Conservation (phyloP, 2,888 invertebrate genomes). For the Eristalis pertinax region DNA sequence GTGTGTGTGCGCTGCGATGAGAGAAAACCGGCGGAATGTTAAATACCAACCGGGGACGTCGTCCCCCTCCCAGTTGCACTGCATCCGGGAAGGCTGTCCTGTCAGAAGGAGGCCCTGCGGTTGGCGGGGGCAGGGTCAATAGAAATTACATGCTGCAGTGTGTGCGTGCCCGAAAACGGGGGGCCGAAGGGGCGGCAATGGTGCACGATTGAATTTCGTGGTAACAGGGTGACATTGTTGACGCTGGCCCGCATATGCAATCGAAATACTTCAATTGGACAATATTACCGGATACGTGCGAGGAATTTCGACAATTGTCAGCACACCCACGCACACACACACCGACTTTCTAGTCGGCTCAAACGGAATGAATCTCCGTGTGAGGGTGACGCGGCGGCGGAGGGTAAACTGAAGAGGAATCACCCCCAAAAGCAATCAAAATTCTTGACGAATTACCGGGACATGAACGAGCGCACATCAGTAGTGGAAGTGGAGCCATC, state of each 20-base stretch:
- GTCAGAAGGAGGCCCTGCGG: neutral
- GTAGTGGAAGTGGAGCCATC: constrained; percentile 33
- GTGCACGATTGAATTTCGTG: constrained; percentile 51
- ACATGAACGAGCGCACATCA: constrained; percentile 54
- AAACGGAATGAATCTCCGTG: neutral
- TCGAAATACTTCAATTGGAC: constrained; percentile 69
- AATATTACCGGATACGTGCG: constrained; percentile 71
- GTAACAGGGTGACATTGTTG: constrained; percentile 65
- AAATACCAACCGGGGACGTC: constrained; percentile 21
- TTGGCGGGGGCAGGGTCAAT: constrained; percentile 40
- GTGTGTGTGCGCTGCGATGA: constrained; percentile 17
- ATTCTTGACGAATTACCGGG: constrained; percentile 71
- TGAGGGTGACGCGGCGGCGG: neutral
- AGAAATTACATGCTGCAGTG: constrained; percentile 46
- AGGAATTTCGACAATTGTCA: constrained; percentile 60
- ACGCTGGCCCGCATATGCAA: constrained; percentile 65
- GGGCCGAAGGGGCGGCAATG: neutral
- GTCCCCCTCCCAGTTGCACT: constrained; percentile 11
- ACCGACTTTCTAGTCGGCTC: neutral
- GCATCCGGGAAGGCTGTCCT: neutral
- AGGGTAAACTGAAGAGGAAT: constrained; percentile 12
- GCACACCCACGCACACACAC: neutral
- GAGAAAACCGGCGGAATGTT: constrained; percentile 33
- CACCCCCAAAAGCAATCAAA: constrained; percentile 67
- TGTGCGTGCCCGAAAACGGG: constrained; percentile 9